Evolutionary conservation across 2,888 invertebrate genomes (phyloP).

Genomic region (Drosophila barbarae): DNA sequence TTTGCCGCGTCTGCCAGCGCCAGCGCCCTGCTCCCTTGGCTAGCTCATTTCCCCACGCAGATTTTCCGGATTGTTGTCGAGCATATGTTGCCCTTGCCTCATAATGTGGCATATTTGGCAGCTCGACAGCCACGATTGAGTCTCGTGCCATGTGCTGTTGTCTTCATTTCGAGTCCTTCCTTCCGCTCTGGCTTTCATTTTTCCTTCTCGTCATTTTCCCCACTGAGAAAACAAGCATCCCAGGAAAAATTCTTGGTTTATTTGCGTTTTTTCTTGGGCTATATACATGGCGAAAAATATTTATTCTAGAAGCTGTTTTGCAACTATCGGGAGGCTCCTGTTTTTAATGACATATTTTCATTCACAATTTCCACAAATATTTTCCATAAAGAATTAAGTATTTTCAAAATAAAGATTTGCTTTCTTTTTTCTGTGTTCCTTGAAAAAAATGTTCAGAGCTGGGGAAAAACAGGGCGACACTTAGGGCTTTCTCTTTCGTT

Average conservation of each 20-base stretch:
- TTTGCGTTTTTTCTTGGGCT: background rate
- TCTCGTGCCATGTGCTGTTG: conserved; percentile 40
- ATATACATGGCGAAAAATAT: background rate
- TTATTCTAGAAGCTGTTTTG: background rate
- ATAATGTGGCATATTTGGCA: conserved; percentile 67
- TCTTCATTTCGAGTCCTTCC: conserved; percentile 45
- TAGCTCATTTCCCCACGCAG: conserved; percentile 50
- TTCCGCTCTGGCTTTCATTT: conserved; percentile 24
- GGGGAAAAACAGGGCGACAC: conserved; percentile 24
- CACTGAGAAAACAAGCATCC: background rate
- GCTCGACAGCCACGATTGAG: conserved; percentile 31
- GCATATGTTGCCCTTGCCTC: conserved; percentile 73
- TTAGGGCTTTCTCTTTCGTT: conserved; percentile 44
- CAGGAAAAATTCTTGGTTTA: background rate
- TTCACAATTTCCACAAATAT: background rate
- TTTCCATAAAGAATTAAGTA: background rate
- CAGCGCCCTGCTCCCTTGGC: conserved; percentile 12
- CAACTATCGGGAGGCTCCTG: no score
- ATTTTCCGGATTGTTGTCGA: conserved; percentile 45
- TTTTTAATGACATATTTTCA: background rate
- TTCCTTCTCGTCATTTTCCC: conserved; percentile 22
- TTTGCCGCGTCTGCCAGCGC: conserved; percentile 51
- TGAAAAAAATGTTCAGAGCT: background rate
- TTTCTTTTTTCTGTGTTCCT: background rate
- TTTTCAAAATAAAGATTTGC: background rate